phyloP scores from a whole-genome alignment of 2,888 invertebrate species.

The Antitype chi region DNA sequence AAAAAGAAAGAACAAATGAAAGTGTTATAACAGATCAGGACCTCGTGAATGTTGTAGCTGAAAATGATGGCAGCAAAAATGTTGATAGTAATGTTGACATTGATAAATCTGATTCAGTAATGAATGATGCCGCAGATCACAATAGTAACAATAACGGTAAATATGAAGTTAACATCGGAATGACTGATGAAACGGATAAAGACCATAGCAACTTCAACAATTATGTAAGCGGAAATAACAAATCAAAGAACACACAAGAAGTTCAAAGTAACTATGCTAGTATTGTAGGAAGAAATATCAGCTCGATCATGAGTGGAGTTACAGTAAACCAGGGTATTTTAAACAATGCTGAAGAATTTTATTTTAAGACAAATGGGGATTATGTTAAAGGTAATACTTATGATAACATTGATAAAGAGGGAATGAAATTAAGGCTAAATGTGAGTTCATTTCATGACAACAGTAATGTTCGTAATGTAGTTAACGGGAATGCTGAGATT shows the following conservation, averaged over 20 bases:
- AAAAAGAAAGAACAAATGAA: slow-evolving; percentile 1
- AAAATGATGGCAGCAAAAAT: slow-evolving; percentile 15
- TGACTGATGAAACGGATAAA: background rate
- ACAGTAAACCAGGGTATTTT: background rate
- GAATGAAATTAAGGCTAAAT: background rate
- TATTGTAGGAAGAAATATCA: background rate
- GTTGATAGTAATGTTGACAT: slow-evolving; percentile 5
- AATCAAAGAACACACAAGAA: slow-evolving; percentile 2
- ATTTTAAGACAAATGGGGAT: background rate
- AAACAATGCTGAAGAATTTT: background rate
- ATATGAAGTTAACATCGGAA: background rate
- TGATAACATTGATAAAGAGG: background rate
- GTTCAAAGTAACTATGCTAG: background rate
- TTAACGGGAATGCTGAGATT: background rate
- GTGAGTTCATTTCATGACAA: background rate
- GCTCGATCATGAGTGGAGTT: background rate
- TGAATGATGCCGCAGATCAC: background rate
- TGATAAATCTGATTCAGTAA: too few species aligned
- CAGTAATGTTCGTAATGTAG: background rate
- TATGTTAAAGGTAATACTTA: background rate
- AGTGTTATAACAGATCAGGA: background rate
- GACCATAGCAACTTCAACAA: background rate
- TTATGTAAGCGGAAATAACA: background rate
- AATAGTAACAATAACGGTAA: background rate
- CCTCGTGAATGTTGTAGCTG: background rate